These are phyloP conservation scores for Atta cephalotes DNA, from an alignment of 1,140 invertebrate species.

Conservation along the genomic window DNA sequence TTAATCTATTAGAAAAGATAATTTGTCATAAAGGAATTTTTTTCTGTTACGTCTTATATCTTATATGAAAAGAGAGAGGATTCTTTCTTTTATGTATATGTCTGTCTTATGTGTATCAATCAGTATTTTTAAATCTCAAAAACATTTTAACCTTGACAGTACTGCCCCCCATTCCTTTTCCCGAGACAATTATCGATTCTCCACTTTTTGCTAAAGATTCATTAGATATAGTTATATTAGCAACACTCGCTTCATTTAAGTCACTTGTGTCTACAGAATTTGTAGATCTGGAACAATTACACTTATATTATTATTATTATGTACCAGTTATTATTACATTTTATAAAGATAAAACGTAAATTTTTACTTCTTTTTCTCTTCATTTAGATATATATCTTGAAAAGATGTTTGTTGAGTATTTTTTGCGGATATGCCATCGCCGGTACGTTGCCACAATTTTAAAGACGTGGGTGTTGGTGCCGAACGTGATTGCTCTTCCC, in stretches of 20 bases:
- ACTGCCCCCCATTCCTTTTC: conserved; percentile 84
- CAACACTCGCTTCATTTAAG: conserved; percentile 81
- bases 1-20: conserved; percentile 84
- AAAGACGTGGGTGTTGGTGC: conserved; percentile 87
- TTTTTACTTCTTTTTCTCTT: conserved; percentile 79
- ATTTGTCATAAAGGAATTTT: conserved; percentile 16
- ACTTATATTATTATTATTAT: neutral
- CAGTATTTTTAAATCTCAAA: neutral
- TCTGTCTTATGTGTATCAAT: too few species aligned
- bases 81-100: too few species aligned
- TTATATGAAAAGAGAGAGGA: too few species aligned
- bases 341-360: conserved; percentile 2
- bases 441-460: conserved; percentile 83
- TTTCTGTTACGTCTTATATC: neutral
- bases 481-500: conserved; percentile 88
- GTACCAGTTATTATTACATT: neutral
- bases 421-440: conserved; percentile 71
- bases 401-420: conserved; percentile 80
- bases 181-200: conserved; percentile 83
- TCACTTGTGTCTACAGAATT: conserved; percentile 80
- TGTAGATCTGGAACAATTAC: conserved; percentile 70
- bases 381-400: conserved; percentile 78
- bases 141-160: conserved; percentile 80
- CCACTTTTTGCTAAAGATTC: conserved; percentile 84
- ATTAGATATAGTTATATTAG: conserved; percentile 85